Conservation (phyloP, 2,888 invertebrate genomes). For the Elmis aenea region DNA sequence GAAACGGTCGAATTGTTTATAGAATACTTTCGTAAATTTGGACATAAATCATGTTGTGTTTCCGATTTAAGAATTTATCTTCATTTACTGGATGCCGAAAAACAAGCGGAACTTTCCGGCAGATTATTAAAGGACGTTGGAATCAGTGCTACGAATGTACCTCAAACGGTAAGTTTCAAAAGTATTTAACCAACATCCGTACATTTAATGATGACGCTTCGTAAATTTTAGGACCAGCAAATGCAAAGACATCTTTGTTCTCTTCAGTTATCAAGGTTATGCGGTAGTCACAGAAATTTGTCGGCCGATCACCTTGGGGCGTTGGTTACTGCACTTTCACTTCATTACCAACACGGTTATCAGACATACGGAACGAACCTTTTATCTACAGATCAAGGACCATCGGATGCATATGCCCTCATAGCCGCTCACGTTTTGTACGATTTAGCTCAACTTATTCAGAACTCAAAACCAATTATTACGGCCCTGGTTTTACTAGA, state of each 20-base stretch:
- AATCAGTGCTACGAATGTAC: slow-evolving; percentile 59
- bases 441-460: slow-evolving; percentile 51
- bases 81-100: slow-evolving; percentile 59
- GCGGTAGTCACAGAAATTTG: slow-evolving; percentile 60
- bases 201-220: no score
- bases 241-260: slow-evolving; percentile 81
- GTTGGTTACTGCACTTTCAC: slow-evolving; percentile 57
- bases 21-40: slow-evolving; percentile 77
- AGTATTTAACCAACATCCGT: background rate
- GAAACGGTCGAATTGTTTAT: slow-evolving; percentile 65
- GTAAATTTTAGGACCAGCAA: slow-evolving; percentile 59
- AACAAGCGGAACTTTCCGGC: slow-evolving; percentile 55
- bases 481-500: slow-evolving; percentile 69
- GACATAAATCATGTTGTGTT: slow-evolving; percentile 81
- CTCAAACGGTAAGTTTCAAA: slow-evolving; percentile 55
- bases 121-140: slow-evolving; percentile 61
- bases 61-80: slow-evolving; percentile 76
- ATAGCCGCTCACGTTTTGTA: slow-evolving; percentile 70
- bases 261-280: slow-evolving; percentile 67
- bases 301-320: slow-evolving; percentile 52
- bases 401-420: slow-evolving; percentile 75
- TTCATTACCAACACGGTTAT: slow-evolving; percentile 62
- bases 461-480: slow-evolving; percentile 54
- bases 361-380: slow-evolving; percentile 54
- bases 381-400: slow-evolving; percentile 65